Evolutionary conservation across 2,888 invertebrate species (phyloP).

Genomic region (Diabrotica balteata): DNA sequence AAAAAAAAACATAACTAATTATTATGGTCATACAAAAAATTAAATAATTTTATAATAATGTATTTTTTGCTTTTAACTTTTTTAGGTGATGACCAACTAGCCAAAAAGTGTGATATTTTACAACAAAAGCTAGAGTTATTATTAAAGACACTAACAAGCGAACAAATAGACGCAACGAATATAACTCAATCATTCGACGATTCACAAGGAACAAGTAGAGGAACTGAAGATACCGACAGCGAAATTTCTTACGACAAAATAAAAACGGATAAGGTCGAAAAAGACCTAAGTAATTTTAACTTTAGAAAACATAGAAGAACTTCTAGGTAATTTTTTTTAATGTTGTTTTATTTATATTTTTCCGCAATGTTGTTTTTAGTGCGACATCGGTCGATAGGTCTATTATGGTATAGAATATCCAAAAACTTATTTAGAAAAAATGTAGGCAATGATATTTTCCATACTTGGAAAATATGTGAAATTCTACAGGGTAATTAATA

Average conservation of each 20-base stretch:
- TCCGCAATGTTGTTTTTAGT: too few species aligned
- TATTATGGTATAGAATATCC: too few species aligned
- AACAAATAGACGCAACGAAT: slow-evolving; percentile 61
- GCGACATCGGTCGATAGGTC: too few species aligned
- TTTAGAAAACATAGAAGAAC: slow-evolving; percentile 57
- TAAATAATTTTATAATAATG: too few species aligned
- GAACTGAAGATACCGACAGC: slow-evolving; percentile 55
- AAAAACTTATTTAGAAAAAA: too few species aligned
- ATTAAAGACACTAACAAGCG: slow-evolving; percentile 75
- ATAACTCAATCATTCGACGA: slow-evolving; percentile 39
- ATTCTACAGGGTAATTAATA: too few species aligned
- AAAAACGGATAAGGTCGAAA: slow-evolving; percentile 57
- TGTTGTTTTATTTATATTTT: background rate
- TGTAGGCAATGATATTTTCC: too few species aligned
- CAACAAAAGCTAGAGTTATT: slow-evolving; percentile 79
- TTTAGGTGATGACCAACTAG: slow-evolving; percentile 67
- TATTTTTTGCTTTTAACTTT: background rate
- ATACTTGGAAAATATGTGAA: too few species aligned
- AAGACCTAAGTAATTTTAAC: slow-evolving; percentile 60
- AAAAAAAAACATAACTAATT: too few species aligned
- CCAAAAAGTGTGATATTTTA: slow-evolving; percentile 74
- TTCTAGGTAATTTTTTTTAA: slow-evolving; percentile 56
- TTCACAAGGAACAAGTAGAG: slow-evolving; percentile 36
- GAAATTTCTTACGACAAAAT: slow-evolving; percentile 58
- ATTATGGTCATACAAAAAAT: too few species aligned